Percentiles rank a stretch among this genome's conserved stretches.
Evolutionary conservation across 2,888 invertebrate species (phyloP).

Genomic region (Conomelus anceps): DNA sequence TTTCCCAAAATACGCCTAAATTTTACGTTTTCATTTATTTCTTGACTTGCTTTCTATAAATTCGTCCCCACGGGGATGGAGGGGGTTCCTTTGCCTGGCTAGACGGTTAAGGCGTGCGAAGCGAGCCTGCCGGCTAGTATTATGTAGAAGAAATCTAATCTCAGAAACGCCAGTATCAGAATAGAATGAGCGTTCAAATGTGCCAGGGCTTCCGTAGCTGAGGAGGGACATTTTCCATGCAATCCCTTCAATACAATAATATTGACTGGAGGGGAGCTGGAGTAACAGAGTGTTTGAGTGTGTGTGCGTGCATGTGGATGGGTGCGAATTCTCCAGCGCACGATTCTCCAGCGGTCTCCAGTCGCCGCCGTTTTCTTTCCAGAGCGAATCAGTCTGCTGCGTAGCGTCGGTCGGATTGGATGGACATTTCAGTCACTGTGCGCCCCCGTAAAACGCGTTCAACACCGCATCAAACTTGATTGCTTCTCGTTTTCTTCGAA

Average conservation of each 20-base stretch:
- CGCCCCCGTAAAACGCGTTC: neutral
- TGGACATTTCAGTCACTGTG: neutral
- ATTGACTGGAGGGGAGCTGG: neutral
- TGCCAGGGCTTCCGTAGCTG: too few species aligned
- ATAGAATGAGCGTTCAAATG: too few species aligned
- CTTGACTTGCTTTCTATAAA: too few species aligned
- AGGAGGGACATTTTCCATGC: neutral
- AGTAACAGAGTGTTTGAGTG: too few species aligned
- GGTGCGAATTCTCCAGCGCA: neutral
- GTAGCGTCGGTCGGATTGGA: neutral
- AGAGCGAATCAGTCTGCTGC: neutral
- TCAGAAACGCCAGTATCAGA: too few species aligned
- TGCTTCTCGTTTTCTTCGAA: neutral
- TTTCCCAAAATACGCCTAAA: too few species aligned
- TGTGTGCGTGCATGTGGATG: neutral
- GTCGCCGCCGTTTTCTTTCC: neutral
- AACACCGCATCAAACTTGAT: neutral
- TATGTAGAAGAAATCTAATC: too few species aligned
- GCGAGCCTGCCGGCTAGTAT: too few species aligned
- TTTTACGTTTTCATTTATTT: too few species aligned
- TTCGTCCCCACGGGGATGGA: too few species aligned
- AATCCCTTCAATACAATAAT: neutral
- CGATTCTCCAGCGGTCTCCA: neutral
- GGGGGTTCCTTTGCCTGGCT: too few species aligned
- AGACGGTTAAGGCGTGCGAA: too few species aligned